Conservation (phyloP, 2,113 vertebrate genomes). For the Salvelinus fontinalis region DNA sequence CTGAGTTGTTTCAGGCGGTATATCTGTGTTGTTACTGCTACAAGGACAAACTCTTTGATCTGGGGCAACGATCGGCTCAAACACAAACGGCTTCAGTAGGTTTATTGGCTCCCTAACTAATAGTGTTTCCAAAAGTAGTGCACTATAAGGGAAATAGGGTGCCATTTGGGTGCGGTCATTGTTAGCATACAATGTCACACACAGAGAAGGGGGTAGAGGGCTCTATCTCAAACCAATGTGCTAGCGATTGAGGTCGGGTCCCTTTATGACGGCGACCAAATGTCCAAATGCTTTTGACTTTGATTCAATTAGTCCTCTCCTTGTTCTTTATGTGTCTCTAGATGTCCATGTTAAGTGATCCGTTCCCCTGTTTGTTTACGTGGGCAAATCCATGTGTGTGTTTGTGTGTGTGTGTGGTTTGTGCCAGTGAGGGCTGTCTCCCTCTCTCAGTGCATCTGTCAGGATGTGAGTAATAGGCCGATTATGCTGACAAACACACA, state of each 20-base stretch:
- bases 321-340: constrained; percentile 8
- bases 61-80: too few species aligned
- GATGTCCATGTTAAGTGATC: neutral
- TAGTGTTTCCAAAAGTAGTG: too few species aligned
- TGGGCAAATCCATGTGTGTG: neutral
- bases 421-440: neutral
- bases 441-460: constrained; percentile 19
- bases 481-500: constrained; percentile 38
- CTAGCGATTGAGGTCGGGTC: neutral
- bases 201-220: neutral
- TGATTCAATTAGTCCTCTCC: neutral
- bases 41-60: too few species aligned
- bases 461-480: constrained; percentile 25
- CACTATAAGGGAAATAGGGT: too few species aligned
- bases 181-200: neutral
- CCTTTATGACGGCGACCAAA: neutral
- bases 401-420: neutral
- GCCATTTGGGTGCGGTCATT: too few species aligned
- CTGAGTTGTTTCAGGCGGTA: too few species aligned
- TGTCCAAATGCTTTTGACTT: neutral
- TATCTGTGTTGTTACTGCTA: too few species aligned
- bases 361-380: neutral
- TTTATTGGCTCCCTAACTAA: too few species aligned
- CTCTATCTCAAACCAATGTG: neutral
- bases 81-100: too few species aligned